Base-by-base conservation (phyloP, 2,888 invertebrate genomes). In the Neocrepidodera transversa region DNA sequence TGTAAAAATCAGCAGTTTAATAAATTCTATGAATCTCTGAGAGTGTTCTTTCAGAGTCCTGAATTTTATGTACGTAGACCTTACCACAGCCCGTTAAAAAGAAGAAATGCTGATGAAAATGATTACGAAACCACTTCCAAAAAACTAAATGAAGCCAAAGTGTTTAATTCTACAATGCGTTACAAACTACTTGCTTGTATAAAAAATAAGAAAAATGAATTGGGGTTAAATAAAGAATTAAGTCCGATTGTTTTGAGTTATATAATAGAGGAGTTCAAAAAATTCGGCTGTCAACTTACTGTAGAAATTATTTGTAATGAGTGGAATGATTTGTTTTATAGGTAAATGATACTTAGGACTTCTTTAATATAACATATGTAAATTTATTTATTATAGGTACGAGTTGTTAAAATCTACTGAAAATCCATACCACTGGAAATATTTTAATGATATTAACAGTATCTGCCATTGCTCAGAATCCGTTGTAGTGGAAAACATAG, bases 1-100 rank as follows among this genome's bases (percentile, higher is more conserved):
- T 35, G 51, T 17, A 36, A 38, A 42, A 40, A 56, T n/a, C 38
- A 26, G 32, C 50, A 56, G 2, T 54, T 60, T 8, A 59, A 61
- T 28, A 38, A 56, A 13, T 64, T 56, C 23, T 56, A 57, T 51
- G 64, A 60, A 35, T 55, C 55, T 3, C 55, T 60, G 60, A 60
- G 59, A 16, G 14, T 55, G 28, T 60, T 60, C 38, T 60, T 50
- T 14, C 59, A 60, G 45, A 53, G 53, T 43, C 53, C 53, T n/a
- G 42, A 42, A 35, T 53, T 53, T 28, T 28, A 20, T 2, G 14
- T 30, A n/a, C 23, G 18, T 23, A 53, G 18, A 20, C 20, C 16
- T 7, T 53, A 53, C 16, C 42, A 40, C 30, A 43, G 20, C 18
- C 53, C 53, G 4, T n/a, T 43, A 11, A 53, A 43, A 20, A 38